Conservation (phyloP, 2,888 invertebrate species). For the Dryococelus australis region DNA sequence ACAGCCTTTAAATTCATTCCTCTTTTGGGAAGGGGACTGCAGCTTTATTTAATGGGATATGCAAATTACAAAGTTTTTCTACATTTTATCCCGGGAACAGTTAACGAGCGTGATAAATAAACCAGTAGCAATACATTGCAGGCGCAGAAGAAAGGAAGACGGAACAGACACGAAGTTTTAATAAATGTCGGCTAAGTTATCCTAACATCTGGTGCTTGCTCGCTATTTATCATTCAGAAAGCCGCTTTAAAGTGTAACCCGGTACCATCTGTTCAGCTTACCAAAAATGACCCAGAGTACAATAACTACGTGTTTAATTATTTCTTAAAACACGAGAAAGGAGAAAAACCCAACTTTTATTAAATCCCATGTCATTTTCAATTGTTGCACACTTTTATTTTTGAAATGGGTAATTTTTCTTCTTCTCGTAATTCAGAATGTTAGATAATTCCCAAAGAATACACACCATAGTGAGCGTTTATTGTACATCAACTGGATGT, state of each 20-base stretch:
- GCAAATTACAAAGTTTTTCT: neutral
- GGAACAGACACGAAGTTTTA: conserved; percentile 2
- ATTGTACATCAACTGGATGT: too few species aligned
- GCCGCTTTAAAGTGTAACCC: neutral
- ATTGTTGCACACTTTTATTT: neutral
- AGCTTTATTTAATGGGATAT: neutral
- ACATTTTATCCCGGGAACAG: neutral
- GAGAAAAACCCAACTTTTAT: neutral
- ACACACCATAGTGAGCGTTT: neutral
- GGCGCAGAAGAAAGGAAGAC: neutral
- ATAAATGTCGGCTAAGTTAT: neutral
- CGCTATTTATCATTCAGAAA: conserved; percentile 8
- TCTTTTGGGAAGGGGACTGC: neutral
- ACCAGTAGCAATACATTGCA: neutral
- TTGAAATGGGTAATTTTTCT: neutral
- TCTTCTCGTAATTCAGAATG: too few species aligned
- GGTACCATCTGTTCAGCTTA: neutral
- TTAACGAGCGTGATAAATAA: conserved; percentile 16
- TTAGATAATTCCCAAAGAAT: neutral
- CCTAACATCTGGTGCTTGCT: neutral
- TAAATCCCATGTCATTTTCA: neutral
- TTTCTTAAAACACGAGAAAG: neutral
- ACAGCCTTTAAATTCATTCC: neutral
- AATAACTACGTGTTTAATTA: neutral
- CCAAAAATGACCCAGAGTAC: neutral